Evolutionary conservation across 1,140 invertebrate species (phyloP), one percentile per base, ranked within the genome.

Genomic region (Geopemphigus sp.): DNA sequence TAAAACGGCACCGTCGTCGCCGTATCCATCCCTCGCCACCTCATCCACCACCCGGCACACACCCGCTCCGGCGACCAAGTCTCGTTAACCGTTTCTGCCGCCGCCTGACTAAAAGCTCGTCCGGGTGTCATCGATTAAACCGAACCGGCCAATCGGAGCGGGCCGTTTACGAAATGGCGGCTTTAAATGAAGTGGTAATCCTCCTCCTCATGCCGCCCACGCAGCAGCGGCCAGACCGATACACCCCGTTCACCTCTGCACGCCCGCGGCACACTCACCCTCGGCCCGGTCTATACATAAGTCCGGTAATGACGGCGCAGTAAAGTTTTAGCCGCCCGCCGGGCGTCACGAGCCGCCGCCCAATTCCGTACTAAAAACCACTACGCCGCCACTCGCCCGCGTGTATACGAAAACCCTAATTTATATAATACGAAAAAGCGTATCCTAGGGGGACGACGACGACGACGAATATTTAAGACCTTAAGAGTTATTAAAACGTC

Each of bases 81-180:
- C n/a, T n/a, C 74, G 74, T 78, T 78, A 63, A 78, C 57, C 57
- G 39, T 47, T n/a, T n/a, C 32, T n/a, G 32, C 73, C 73, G 32
- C n/a, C 56, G 54, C 26, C 53, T 10, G 29, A 19, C 73, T 76
- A 76, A 76, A 76, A 76, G 73, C 73, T 76, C 73, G 73, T 59
- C 73, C 73, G 73, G 73, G 74, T 78, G 74, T 54, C 74, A 78
- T 78, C 74, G 74, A 78, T 78, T 78, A 78, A 78, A 78, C 74
- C 57, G 39, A 22, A 61, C 74, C 57, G 57, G 57, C 74, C 74
- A 78, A 78, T 78, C 74, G 74, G 32, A 78, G 74, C 59, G 39
- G 59, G 57, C 74, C 74, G 57, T 63, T 78, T 63, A 78, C 74
- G 57, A 19, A 78, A 78, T 78, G 74, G 74, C 74, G 39, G 74